A percentile compares a stretch with the other conserved stretches of the same genome.
These are phyloP conservation scores for Sardina pilchardus DNA, from an alignment of 2,113 vertebrate species.

Conservation along the genomic window DNA sequence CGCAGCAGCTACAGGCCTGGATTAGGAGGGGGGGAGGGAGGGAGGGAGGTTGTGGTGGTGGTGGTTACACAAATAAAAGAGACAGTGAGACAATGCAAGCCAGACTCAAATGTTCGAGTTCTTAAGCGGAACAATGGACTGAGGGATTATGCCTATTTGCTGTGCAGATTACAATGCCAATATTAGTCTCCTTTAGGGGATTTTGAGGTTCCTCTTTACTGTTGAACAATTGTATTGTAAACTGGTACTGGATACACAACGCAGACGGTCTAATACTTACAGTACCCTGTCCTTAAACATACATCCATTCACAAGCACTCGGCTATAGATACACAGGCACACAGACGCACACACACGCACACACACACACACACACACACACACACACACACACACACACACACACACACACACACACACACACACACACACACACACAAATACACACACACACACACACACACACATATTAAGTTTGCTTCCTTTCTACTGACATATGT, in stretches of 20 bases:
- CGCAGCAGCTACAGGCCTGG: background rate
- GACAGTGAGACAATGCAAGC: background rate
- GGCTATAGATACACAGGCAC: background rate
- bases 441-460: background rate
- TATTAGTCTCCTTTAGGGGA: background rate
- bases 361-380: background rate
- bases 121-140: background rate
- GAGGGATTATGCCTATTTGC: background rate
- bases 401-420: background rate
- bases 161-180: constrained; percentile 11
- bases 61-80: constrained; percentile 6
- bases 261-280: background rate
- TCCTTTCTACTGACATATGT: background rate
- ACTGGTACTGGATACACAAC: constrained; percentile 5
- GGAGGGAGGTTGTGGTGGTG: too few species aligned
- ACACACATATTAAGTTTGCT: background rate
- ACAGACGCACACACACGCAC: background rate
- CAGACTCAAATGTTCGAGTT: background rate
- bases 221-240: constrained; percentile 11
- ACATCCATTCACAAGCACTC: too few species aligned
- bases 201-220: background rate
- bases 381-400: background rate
- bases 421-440: background rate
- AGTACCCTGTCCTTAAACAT: constrained; percentile 2
- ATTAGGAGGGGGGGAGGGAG: background rate